Conservation (phyloP, 1,140 invertebrate genomes). For the Drosophila orosa region DNA sequence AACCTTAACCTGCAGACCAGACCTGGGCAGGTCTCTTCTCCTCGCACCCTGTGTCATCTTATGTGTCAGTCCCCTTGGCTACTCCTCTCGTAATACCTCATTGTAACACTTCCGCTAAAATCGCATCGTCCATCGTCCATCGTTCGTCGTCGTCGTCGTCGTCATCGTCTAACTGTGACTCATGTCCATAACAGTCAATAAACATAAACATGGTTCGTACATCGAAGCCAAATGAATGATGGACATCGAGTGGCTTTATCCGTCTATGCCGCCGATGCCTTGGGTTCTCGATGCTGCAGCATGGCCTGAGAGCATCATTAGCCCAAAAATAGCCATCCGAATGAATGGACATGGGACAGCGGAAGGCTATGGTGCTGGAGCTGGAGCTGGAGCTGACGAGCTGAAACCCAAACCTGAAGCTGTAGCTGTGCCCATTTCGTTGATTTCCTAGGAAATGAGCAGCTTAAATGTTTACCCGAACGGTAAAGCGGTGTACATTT, state of each 20-base stretch:
- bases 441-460: constrained; percentile 80
- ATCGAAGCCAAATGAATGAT: constrained; percentile 77
- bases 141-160: constrained; percentile 32
- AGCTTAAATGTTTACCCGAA: constrained; percentile 79
- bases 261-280: constrained; percentile 38
- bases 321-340: constrained; percentile 76
- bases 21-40: constrained; percentile 7
- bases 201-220: constrained; percentile 78
- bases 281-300: constrained; percentile 20
- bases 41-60: constrained; percentile 13
- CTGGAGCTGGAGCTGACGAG: background rate
- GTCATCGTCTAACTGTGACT: constrained; percentile 75
- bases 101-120: constrained; percentile 81
- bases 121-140: constrained; percentile 46
- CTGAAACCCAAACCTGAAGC: constrained; percentile 24
- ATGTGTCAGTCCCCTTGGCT: background rate
- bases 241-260: constrained; percentile 75
- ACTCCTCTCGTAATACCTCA: constrained; percentile 60
- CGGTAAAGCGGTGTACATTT: constrained; percentile 76
- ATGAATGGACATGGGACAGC: constrained; percentile 21
- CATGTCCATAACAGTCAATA: constrained; percentile 83
- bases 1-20: constrained; percentile 39
- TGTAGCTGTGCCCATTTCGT: constrained; percentile 61
- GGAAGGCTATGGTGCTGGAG: constrained; percentile 11
- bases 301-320: constrained; percentile 68